Evolutionary conservation across 1,140 invertebrate genomes (phyloP).

Genomic region (Drosophila tropicalis): DNA sequence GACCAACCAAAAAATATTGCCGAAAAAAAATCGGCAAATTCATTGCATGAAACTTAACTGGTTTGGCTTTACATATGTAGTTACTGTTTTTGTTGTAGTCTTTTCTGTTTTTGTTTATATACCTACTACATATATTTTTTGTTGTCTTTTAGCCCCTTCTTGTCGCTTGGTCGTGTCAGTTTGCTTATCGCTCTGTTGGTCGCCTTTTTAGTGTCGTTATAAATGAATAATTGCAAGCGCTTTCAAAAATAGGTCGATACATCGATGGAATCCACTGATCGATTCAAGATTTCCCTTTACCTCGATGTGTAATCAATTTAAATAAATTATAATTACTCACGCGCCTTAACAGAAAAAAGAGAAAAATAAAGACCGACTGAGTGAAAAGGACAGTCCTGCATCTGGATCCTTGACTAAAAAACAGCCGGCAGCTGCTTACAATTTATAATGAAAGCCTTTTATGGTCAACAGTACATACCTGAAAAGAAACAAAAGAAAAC

Average conservation of each 20-base stretch:
- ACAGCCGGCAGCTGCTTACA: slow-evolving; percentile 20
- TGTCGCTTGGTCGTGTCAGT: slow-evolving; percentile 1
- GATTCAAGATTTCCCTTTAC: slow-evolving; percentile 58
- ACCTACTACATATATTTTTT: background rate
- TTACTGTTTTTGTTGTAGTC: background rate
- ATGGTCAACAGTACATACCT: slow-evolving; percentile 55
- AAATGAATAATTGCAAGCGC: slow-evolving; percentile 70
- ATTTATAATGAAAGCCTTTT: slow-evolving; percentile 21
- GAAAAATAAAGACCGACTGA: slow-evolving; percentile 11
- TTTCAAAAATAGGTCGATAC: slow-evolving; percentile 60
- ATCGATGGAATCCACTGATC: slow-evolving; percentile 41
- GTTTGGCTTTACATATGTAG: slow-evolving; percentile 30
- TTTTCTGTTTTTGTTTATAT: slow-evolving; percentile 11
- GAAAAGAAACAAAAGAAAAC: slow-evolving; percentile 39
- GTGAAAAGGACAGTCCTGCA: background rate
- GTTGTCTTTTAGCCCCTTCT: background rate
- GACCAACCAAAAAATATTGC: slow-evolving; percentile 15
- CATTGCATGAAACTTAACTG: slow-evolving; percentile 46
- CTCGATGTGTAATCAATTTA: slow-evolving; percentile 69
- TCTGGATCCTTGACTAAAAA: slow-evolving; percentile 45
- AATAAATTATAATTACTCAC: slow-evolving; percentile 81
- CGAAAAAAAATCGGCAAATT: slow-evolving; percentile 17
- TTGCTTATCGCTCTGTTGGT: slow-evolving; percentile 44
- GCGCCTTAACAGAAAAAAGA: background rate
- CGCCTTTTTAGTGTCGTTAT: slow-evolving; percentile 49